phyloP scores from a whole-genome alignment of 2,113 vertebrate species.

The Cyprinus carpio region DNA sequence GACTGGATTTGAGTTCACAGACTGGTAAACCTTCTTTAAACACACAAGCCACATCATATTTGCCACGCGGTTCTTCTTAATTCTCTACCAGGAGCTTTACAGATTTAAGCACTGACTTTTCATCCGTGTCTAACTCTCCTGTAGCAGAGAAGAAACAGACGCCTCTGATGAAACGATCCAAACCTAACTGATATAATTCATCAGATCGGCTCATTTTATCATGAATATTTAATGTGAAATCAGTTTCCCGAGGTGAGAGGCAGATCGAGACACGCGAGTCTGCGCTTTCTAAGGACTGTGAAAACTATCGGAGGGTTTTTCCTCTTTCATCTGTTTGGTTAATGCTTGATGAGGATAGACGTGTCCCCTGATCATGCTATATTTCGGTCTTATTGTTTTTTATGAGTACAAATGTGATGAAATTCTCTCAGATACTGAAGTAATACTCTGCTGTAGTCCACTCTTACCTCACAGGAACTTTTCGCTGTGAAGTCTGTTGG shows the following conservation, averaged over 20 bases:
- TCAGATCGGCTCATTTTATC: constrained; percentile 69
- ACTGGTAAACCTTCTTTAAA: not conserved
- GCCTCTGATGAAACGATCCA: constrained; percentile 70
- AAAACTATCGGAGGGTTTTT: not conserved
- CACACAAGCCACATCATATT: not conserved
- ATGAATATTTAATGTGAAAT: constrained; percentile 83
- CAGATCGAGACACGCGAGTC: not conserved
- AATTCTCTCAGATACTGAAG: not conserved
- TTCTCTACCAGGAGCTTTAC: not conserved
- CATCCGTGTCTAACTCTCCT: not conserved
- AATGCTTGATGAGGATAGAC: not conserved
- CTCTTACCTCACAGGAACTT: constrained; percentile 11
- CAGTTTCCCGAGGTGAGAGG: constrained; percentile 56
- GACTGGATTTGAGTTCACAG: too few relatives aligned
- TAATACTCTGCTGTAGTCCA: constrained; percentile 14
- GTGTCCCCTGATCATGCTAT: constrained; percentile 4
- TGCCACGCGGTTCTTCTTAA: not conserved
- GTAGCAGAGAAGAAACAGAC: not conserved
- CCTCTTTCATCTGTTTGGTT: constrained; percentile 5
- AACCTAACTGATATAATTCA: constrained; percentile 81
- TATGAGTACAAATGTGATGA: constrained; percentile 3
- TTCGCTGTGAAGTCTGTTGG: not conserved
- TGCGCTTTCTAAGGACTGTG: not conserved
- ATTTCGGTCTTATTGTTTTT: not conserved
- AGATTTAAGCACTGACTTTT: not conserved